phyloP scores from a whole-genome alignment of 1,140 invertebrate species.

The Nasonia giraulti region DNA sequence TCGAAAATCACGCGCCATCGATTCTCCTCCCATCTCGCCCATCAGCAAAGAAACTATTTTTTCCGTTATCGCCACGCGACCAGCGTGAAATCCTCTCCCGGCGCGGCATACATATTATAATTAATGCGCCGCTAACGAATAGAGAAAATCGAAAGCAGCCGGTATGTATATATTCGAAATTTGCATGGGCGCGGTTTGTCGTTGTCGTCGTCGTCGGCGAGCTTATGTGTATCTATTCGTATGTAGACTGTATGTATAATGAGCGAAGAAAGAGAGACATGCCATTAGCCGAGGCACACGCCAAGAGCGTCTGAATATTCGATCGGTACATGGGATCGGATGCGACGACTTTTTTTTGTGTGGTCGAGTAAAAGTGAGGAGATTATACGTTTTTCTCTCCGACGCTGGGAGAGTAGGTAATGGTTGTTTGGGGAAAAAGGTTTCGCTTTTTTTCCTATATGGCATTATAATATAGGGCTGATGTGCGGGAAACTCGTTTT shows the following conservation, averaged over 20 bases:
- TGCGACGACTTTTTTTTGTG: background rate
- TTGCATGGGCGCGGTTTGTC: slow-evolving; percentile 13
- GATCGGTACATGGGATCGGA: background rate
- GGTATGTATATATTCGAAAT: background rate
- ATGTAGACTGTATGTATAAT: background rate
- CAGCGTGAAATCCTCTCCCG: background rate
- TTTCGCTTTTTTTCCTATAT: background rate
- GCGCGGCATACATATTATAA: slow-evolving; percentile 14
- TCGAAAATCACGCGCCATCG: too few relatives aligned
- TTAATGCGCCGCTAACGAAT: slow-evolving; percentile 29
- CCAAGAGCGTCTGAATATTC: background rate
- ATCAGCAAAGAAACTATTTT: background rate
- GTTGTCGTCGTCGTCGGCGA: too few relatives aligned
- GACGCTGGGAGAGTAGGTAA: background rate
- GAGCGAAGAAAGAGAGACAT: background rate
- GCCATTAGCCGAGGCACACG: background rate
- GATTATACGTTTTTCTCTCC: background rate
- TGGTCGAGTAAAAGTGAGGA: background rate
- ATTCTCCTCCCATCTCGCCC: too few relatives aligned
- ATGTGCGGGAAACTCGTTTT: background rate
- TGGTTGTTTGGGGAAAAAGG: background rate
- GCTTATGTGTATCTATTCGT: background rate
- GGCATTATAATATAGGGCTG: too few relatives aligned
- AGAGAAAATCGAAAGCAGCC: slow-evolving; percentile 27
- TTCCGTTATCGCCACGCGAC: background rate